These are phyloP conservation scores for Toxotes lorentzi DNA, from an alignment of 2,797 vertebrate species.

Conservation along the genomic window DNA sequence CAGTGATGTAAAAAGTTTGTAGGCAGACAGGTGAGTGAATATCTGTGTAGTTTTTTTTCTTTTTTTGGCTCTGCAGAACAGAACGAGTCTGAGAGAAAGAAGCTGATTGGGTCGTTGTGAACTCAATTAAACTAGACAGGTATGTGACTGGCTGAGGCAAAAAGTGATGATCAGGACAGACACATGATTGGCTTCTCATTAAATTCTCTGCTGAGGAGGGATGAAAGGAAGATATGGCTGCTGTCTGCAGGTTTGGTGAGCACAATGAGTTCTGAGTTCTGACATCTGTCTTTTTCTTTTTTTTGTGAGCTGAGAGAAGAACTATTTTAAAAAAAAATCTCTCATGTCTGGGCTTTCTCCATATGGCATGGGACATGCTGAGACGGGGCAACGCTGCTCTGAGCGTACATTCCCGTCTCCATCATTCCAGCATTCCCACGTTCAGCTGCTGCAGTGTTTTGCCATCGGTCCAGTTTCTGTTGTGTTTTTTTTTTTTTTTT, in stretches of 20 bases:
- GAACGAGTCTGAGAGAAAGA: conserved; percentile 25
- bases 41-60: conserved; percentile 26
- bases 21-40: conserved; percentile 46
- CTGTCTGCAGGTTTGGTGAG: conserved; percentile 47
- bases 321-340: conserved; percentile 25
- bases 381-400: conserved; percentile 35
- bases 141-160: conserved; percentile 57
- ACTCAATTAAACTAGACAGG: conserved; percentile 63
- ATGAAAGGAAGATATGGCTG: conserved; percentile 38
- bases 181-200: conserved; percentile 64
- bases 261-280: conserved; percentile 35
- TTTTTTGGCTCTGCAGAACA: conserved; percentile 41
- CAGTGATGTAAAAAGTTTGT: conserved; percentile 49
- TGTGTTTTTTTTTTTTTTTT: not conserved
- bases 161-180: conserved; percentile 59
- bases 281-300: conserved; percentile 49
- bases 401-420: conserved; percentile 36
- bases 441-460: conserved; percentile 21
- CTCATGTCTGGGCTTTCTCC: conserved; percentile 31
- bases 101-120: conserved; percentile 70
- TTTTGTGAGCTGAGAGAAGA: not conserved
- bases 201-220: conserved; percentile 39
- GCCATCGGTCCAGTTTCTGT: not conserved
- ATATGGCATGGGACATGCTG: conserved; percentile 48
- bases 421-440: conserved; percentile 39